Evolutionary conservation across 2,797 vertebrate species (phyloP).

Genomic region (Pseudomugil tenellus): DNA sequence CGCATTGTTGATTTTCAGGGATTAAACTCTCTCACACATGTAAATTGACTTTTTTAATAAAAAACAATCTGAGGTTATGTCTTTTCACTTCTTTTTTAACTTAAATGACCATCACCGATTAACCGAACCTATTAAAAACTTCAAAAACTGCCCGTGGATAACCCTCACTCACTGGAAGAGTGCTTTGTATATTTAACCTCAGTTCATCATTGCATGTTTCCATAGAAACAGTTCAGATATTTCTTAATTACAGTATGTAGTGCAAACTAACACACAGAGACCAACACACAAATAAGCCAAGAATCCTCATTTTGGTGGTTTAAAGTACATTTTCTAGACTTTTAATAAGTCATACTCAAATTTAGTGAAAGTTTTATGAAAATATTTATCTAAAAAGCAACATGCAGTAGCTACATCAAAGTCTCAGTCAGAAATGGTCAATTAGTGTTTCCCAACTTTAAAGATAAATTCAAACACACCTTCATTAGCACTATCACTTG

Average conservation of each 20-base stretch:
- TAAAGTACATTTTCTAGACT: conserved; percentile 27
- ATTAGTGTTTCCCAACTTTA: conserved; percentile 1
- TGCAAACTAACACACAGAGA: conserved; percentile 16
- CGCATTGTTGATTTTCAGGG: conserved; percentile 38
- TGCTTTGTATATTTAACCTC: conserved; percentile 33
- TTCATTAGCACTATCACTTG: neutral
- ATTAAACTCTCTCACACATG: conserved; percentile 47
- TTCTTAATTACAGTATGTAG: conserved; percentile 54
- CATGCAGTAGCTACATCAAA: neutral
- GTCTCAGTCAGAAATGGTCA: neutral
- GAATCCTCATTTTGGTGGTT: conserved; percentile 1
- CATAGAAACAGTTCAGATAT: conserved; percentile 66
- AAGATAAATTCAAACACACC: neutral
- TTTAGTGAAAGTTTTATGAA: conserved; percentile 5
- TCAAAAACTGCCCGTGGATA: conserved; percentile 31
- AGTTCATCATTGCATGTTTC: conserved; percentile 44
- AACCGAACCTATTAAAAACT: conserved; percentile 47
- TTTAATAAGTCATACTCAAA: conserved; percentile 23
- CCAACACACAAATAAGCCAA: conserved; percentile 13
- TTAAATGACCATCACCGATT: conserved; percentile 14
- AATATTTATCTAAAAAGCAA: conserved; percentile 1
- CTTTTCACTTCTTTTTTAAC: conserved; percentile 32
- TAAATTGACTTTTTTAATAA: conserved; percentile 37
- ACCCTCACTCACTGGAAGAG: conserved; percentile 31
- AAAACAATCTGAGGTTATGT: conserved; percentile 11